Base-by-base conservation (phyloP, 2,113 vertebrate species). In the Carassius gibelio region DNA sequence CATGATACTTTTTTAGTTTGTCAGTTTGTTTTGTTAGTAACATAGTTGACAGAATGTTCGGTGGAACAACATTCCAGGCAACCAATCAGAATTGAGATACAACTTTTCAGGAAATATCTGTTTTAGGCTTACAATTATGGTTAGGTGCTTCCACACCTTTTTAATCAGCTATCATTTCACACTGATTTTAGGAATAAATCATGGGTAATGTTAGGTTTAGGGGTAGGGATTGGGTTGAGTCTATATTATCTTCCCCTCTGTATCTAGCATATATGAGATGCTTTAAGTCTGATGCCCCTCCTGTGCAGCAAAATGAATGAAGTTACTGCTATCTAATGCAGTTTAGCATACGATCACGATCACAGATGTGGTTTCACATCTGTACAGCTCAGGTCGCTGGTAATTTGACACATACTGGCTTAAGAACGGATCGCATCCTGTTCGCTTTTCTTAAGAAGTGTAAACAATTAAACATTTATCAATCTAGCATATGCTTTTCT, bases 251-350 rank as follows among this genome's bases (percentile, higher is more conserved):
- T 74, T 69, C 66, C 50, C 21, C 38, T 82, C 21, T 14, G 42
- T 26, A n/a, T 81, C 50, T 15, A 42, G 61, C 74, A 88, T 84
- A 79, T 61, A 42, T 83, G 69, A 30, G 55, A 23, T 19, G 26
- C 4, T 71, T 55, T 59, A 55, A 38, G 36, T 64, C 86, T 71
- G 86, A 76, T 82, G 77, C 55, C 50, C 61, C 82, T 81, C 59
- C 69, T 85, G 82, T 77, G 62, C 62, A 77, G 81, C 82, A 84
- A 59, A 45, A 55, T 85, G 83, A 69, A 77, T 85, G 78, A 81
- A 45, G 83, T 85, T 84, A 88, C 62, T 30, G 71, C 64, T 83
- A 66, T 72, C 38, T 69, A 57, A 34, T n/a, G 79, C 66, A 45
- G 19, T 75, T 77, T 82, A 81, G 68, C 66, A 21, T 34, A 55